Percentiles rank a stretch among this genome's conserved stretches.
These are phyloP conservation scores for Belonocnema kinseyi DNA, from an alignment of 1,140 invertebrate species.

Conservation along the genomic window DNA sequence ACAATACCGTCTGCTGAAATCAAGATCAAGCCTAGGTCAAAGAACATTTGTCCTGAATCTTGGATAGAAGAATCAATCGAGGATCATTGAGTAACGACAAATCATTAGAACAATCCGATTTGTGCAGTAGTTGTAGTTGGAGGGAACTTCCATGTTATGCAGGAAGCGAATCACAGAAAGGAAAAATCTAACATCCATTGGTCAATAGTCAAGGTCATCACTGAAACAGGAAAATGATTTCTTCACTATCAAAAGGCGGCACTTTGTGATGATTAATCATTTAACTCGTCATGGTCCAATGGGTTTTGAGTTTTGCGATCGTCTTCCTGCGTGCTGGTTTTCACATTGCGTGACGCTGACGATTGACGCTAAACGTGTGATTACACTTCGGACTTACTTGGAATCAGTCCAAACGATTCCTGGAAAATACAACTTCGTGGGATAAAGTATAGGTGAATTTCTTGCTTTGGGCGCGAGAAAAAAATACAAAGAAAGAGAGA, in stretches of 20 bases:
- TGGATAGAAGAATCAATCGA: constrained; percentile 36
- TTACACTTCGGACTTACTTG: constrained; percentile 57
- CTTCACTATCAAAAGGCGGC: constrained; percentile 35
- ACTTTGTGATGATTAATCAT: constrained; percentile 61
- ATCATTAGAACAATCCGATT: not conserved
- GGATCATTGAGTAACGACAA: not conserved
- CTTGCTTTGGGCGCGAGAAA: not conserved
- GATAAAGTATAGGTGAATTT: constrained; percentile 18
- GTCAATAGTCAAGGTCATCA: constrained; percentile 58
- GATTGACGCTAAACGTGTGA: constrained; percentile 62
- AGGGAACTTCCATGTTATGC: not conserved
- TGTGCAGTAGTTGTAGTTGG: not conserved
- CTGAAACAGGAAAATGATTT: constrained; percentile 47
- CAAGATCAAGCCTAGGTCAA: not conserved
- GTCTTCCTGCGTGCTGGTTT: constrained; percentile 44
- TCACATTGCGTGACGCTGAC: constrained; percentile 61
- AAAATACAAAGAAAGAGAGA: not conserved
- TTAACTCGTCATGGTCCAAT: constrained; percentile 56
- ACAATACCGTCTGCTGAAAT: constrained; percentile 69
- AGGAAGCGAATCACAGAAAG: constrained; percentile 33
- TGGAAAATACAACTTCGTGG: constrained; percentile 56
- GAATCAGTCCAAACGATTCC: constrained; percentile 54
- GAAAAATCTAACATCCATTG: constrained; percentile 49
- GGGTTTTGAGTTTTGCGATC: constrained; percentile 49
- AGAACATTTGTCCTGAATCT: not conserved